Evolutionary conservation across 2,797 vertebrate genomes (phyloP).

Genomic region (Enteromius mattozi): DNA sequence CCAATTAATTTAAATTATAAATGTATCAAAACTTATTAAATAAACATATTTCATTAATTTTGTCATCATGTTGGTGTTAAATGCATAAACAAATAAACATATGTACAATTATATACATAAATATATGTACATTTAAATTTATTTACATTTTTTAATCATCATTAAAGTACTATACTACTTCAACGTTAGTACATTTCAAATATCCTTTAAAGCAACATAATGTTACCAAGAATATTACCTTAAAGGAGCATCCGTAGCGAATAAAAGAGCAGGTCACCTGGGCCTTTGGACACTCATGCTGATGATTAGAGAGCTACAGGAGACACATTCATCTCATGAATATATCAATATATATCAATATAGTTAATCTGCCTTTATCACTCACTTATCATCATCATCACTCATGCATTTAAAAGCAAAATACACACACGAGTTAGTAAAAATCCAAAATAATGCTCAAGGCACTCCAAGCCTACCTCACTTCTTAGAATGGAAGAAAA

Average conservation of each 20-base stretch:
- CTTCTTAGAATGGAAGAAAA: conserved; percentile 89
- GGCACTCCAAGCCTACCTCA: conserved; percentile 81
- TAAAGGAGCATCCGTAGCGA: conserved; percentile 93
- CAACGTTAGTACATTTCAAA: background rate
- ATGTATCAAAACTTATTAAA: too few species aligned
- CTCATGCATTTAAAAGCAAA: conserved; percentile 12
- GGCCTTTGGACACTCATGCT: conserved; percentile 97
- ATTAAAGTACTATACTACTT: background rate
- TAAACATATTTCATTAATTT: too few species aligned
- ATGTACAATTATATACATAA: too few species aligned
- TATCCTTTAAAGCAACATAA: background rate
- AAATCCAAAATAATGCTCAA: background rate
- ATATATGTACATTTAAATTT: too few species aligned
- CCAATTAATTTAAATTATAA: background rate
- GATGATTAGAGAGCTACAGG: conserved; percentile 92
- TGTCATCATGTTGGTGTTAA: too few species aligned
- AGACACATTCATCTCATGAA: conserved; percentile 15
- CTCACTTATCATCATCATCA: background rate
- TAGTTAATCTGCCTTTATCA: background rate
- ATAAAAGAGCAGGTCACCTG: conserved; percentile 95
- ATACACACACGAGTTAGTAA: conserved; percentile 1
- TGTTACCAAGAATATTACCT: conserved; percentile 74
- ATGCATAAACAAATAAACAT: too few species aligned
- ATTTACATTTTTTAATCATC: background rate
- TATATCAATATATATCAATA: background rate